Evolutionary conservation across 2,888 invertebrate genomes (phyloP), one percentile per base, ranked within the genome.

Genomic region (Uloborus plumipes): DNA sequence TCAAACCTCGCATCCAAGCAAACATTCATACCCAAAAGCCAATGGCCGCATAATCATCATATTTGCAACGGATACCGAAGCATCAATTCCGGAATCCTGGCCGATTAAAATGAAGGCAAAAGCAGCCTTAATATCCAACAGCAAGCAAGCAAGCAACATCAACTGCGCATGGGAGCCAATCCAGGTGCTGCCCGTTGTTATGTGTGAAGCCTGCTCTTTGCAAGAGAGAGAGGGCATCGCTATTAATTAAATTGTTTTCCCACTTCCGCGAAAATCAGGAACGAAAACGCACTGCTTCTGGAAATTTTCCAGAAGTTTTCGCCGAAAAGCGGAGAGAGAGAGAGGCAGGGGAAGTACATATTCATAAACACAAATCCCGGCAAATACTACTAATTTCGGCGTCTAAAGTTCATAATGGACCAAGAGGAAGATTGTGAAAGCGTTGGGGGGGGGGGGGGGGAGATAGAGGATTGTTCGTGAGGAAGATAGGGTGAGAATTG

Each of bases 181-280:
- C n/a, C 55, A 20, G n/a, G n/a, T n/a, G 55, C 20, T n/a, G 55
- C 20, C 18, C 20, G 31, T 51, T 20, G 31, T 22, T 22, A 11
- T 26, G 66, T 16, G 31, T 47, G 51, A 50, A 20, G 31, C 53
- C 47, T 50, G 62, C 61, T 31, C 71, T 71, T 49, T 70, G 77
- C 70, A n/a, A n/a, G n/a, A n/a, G n/a, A n/a, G n/a, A n/a, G 77
- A 77, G 50, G 67, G 59, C 70, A 74, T 74, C 67, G 58, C 70
- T 70, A 81, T 81, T 81, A 81, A 81, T 81, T 81, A 74, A 81
- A 81, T 74, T 74, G 80, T 81, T 74, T 74, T 74, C 74, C 74
- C 65, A 53, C 69, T 61, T 69, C 73, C 58, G 26, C 55, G 58
- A 53, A 69, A 47, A 69, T 31, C 69, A 26, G 53, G 69, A 69